Percentiles rank a stretch among this genome's conserved stretches.
Evolutionary conservation across 2,113 vertebrate species (phyloP).

Genomic region (Thalassarche chlororhynchos): DNA sequence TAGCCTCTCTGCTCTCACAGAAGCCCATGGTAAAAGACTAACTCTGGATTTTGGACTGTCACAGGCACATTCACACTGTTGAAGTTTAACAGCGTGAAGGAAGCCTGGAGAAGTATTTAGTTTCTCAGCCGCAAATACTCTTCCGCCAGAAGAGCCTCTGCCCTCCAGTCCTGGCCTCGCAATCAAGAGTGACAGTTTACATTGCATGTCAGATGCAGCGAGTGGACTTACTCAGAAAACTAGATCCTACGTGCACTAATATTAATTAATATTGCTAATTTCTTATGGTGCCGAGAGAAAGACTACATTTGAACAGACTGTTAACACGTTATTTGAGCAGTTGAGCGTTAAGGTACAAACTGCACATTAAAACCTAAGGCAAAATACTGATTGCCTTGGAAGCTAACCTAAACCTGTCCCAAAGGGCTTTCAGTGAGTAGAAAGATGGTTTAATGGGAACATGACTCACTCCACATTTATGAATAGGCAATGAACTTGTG

Average conservation of each 20-base stretch:
- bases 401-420: background rate
- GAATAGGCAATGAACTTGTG: background rate
- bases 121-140: background rate
- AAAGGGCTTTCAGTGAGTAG: background rate
- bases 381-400: background rate
- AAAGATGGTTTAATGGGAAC: background rate
- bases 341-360: background rate
- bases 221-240: background rate
- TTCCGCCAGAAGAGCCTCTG: background rate
- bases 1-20: background rate
- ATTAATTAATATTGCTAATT: background rate
- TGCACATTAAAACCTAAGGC: background rate
- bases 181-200: background rate
- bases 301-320: no score
- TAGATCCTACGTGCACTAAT: background rate
- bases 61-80: background rate
- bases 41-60: background rate
- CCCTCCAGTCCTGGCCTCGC: background rate
- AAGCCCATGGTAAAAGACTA: background rate
- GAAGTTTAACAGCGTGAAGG: rapidly evolving
- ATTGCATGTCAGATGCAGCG: background rate
- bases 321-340: no score
- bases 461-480: background rate
- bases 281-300: background rate
- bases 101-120: background rate